Base-by-base conservation (phyloP, 2,797 vertebrate species). In the Denticeps clupeoides region DNA sequence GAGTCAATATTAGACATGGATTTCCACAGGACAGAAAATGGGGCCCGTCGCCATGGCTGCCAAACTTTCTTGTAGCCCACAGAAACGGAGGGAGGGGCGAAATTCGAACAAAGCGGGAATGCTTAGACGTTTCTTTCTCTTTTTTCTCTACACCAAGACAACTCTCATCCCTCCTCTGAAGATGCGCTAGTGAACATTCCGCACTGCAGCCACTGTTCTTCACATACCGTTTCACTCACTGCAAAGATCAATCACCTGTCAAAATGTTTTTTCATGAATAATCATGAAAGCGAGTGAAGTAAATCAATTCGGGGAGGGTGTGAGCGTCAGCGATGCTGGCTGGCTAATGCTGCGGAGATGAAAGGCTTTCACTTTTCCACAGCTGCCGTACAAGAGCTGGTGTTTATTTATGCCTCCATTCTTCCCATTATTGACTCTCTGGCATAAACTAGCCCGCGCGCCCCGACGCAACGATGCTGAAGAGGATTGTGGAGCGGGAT, bases 1-100 rank as follows among this genome's bases (percentile, higher is more conserved):
- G 63, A 60, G 64, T 82, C 79, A 79, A 72, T 77, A 86, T 78
- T 81, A 72, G 79, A 73, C 46, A 63, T 78, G 82, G 81, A 74
- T 80, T 79, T 83, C 75, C 66, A 66, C 58, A 51, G 61, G 69
- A 67, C 55, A 71, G 69, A 75, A 67, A 69, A 69, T 48, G 54
- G 52, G 60, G 55, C 42, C 51, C 1, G 68, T 68, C 59, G 54
- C 71, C 70, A 59, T 65, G 64, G 62, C 11, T 59, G 53, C 72
- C 59, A 67, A 77, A 62, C 64, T 68, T 69, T 68, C 77, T 61
- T 44, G 50, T 45, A 45, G 41, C 47, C 21, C 32, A 12, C 15
- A 4, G 16, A 24, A 24, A 24, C 12, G 33, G 35, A 22, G 4
- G 13, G 44, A 32, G 16, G 6, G 31, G 24, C 31, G 32, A 22